A percentile compares a stretch with the other conserved stretches of the same genome.
Evolutionary conservation across 2,888 invertebrate genomes (phyloP).

Genomic region (Eubasilissa splendida): DNA sequence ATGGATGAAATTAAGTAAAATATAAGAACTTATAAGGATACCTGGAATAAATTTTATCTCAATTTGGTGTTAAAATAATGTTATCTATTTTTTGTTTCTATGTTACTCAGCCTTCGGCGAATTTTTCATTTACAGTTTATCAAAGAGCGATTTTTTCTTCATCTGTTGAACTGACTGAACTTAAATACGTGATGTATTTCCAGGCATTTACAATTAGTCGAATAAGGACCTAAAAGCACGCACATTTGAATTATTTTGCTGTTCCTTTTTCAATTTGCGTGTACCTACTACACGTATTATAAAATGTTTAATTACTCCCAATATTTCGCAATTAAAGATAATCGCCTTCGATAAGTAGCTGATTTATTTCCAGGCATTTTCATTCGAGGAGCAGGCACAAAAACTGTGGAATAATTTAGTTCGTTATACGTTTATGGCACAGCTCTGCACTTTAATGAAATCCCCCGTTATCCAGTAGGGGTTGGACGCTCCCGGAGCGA

Average conservation of each 20-base stretch:
- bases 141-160: conserved; percentile 44
- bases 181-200: conserved; percentile 45
- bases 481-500: conserved; percentile 23
- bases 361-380: conserved; percentile 46
- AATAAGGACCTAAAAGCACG: conserved; percentile 29
- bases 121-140: conserved; percentile 48
- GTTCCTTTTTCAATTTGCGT: conserved; percentile 35
- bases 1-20: too few species aligned
- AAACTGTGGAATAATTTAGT: conserved; percentile 53
- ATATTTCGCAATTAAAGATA: conserved; percentile 52
- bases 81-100: background rate
- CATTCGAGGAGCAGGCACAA: conserved; percentile 38
- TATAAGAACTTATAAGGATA: too few species aligned
- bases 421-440: conserved; percentile 45
- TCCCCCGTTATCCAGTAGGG: conserved; percentile 54
- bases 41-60: too few species aligned
- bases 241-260: conserved; percentile 25
- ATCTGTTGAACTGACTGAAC: conserved; percentile 47
- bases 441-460: conserved; percentile 56
- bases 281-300: conserved; percentile 20
- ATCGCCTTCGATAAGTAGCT: conserved; percentile 51
- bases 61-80: too few species aligned
- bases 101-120: conserved; percentile 26
- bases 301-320: conserved; percentile 44
- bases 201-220: conserved; percentile 14